Conservation (phyloP, 2,888 invertebrate genomes). For the Keiferia lycopersicella region DNA sequence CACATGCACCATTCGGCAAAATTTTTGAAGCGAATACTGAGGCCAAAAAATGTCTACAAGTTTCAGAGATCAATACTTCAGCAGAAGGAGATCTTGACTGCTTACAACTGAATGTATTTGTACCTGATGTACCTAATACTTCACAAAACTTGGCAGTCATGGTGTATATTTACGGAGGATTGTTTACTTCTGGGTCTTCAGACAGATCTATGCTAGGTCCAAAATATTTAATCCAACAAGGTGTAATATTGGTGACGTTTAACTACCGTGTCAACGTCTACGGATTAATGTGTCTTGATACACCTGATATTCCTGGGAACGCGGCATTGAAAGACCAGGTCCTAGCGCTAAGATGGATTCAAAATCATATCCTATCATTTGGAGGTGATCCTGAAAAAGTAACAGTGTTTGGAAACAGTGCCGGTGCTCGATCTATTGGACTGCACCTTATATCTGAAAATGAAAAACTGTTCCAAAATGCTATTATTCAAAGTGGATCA, state of each 20-base stretch:
- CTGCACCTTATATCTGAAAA: slow-evolving; percentile 48
- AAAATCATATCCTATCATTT: slow-evolving; percentile 36
- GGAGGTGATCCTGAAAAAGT: slow-evolving; percentile 35
- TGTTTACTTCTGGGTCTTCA: slow-evolving; percentile 30
- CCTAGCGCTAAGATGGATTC: slow-evolving; percentile 36
- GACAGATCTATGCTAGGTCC: slow-evolving; percentile 35
- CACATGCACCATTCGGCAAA: slow-evolving; percentile 35
- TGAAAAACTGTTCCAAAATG: slow-evolving; percentile 51
- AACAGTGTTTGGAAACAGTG: slow-evolving; percentile 36
- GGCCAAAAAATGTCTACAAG: slow-evolving; percentile 46
- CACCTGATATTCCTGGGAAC: slow-evolving; percentile 37
- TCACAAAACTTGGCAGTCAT: slow-evolving; percentile 33
- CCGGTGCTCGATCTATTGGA: slow-evolving; percentile 33
- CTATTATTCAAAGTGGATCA: slow-evolving; percentile 55
- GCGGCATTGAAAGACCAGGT: slow-evolving; percentile 39
- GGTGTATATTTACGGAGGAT: slow-evolving; percentile 38
- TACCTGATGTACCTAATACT: slow-evolving; percentile 31
- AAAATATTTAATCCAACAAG: slow-evolving; percentile 37
- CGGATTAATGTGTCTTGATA: slow-evolving; percentile 40
- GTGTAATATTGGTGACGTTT: slow-evolving; percentile 39
- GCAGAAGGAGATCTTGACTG: slow-evolving; percentile 43
- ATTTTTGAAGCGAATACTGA: slow-evolving; percentile 47
- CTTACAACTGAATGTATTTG: slow-evolving; percentile 43
- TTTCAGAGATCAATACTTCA: slow-evolving; percentile 37
- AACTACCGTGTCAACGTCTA: slow-evolving; percentile 39